Evolutionary conservation across 2,113 vertebrate species (phyloP).

Genomic region (Corythoichthys haematopterus): DNA sequence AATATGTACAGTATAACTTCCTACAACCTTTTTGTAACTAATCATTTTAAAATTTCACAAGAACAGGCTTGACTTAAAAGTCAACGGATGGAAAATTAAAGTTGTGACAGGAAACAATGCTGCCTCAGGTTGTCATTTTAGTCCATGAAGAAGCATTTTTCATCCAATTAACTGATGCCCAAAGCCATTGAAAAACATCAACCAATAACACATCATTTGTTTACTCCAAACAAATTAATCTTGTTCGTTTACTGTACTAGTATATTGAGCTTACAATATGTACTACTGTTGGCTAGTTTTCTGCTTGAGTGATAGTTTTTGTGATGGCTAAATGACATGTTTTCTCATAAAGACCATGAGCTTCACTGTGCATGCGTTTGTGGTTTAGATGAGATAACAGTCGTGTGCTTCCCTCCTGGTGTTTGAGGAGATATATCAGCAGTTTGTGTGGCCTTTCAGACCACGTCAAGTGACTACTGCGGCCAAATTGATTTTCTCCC

Average conservation of each 20-base stretch:
- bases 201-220: background rate
- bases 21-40: too few relatives aligned
- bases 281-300: background rate
- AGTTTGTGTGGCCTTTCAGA: slow-evolving; percentile 41
- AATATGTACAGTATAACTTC: too few relatives aligned
- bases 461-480: slow-evolving; percentile 41
- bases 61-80: background rate
- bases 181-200: background rate
- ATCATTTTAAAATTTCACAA: too few relatives aligned
- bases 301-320: background rate
- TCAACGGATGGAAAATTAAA: slow-evolving; percentile 9
- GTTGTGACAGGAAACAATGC: slow-evolving; percentile 12
- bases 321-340: background rate
- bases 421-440: slow-evolving; percentile 47
- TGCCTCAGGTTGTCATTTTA: slow-evolving; percentile 13
- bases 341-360: background rate
- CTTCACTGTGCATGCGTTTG: slow-evolving; percentile 15
- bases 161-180: slow-evolving; percentile 10
- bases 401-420: slow-evolving; percentile 28
- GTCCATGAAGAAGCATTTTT: background rate
- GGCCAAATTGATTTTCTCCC: slow-evolving; percentile 58
- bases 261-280: background rate
- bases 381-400: slow-evolving; percentile 30
- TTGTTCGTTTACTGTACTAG: background rate
- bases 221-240: background rate